Evolutionary conservation across 2,113 vertebrate genomes (phyloP).

Genomic region (Zeus faber): DNA sequence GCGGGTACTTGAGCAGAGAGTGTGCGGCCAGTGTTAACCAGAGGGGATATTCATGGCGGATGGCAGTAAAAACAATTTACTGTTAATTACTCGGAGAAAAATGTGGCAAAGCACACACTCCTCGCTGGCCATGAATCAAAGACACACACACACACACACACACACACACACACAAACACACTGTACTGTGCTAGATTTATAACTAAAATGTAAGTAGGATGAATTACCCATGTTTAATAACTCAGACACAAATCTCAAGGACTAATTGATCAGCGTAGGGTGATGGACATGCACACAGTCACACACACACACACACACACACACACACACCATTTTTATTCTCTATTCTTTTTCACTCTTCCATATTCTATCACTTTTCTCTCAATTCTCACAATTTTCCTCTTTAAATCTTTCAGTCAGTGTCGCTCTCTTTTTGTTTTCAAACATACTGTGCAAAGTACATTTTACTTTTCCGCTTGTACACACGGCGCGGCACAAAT

Average conservation of each 20-base stretch:
- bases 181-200: slow-evolving; percentile 87
- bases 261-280: slow-evolving; percentile 99
- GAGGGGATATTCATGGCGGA: slow-evolving; percentile 88
- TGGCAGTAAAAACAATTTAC: slow-evolving; percentile 97
- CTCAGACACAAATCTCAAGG: slow-evolving; percentile 94
- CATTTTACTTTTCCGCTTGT: slow-evolving; percentile 67
- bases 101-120: slow-evolving; percentile 91
- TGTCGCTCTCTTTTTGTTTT: not conserved
- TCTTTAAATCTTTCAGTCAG: too few relatives aligned
- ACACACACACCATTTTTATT: too few relatives aligned
- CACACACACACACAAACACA: slow-evolving; percentile 1
- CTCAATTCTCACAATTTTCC: slow-evolving; percentile 80
- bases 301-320: slow-evolving; percentile 1
- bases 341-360: too few relatives aligned
- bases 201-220: slow-evolving; percentile 93
- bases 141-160: slow-evolving; percentile 14
- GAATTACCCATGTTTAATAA: slow-evolving; percentile 98
- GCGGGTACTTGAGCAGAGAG: too few relatives aligned
- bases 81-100: slow-evolving; percentile 99
- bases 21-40: too few relatives aligned
- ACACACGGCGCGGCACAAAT: slow-evolving; percentile 2
- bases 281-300: slow-evolving; percentile 10
- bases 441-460: slow-evolving; percentile 80
- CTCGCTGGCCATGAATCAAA: slow-evolving; percentile 90
- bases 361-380: too few relatives aligned